Conservation (phyloP, 2,113 vertebrate species). For the Cnemophilus loriae region DNA sequence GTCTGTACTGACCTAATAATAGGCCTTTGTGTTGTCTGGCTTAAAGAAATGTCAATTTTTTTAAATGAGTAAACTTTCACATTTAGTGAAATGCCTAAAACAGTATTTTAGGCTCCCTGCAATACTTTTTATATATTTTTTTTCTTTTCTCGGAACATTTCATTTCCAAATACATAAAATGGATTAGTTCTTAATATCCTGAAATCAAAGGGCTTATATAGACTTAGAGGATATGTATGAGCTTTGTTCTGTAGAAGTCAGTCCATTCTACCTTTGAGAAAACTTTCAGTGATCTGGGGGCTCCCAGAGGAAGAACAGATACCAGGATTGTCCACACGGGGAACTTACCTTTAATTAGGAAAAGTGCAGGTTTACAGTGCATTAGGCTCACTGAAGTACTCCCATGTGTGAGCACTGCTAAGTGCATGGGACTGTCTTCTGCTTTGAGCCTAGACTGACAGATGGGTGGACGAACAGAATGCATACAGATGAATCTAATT, state of each 20-base stretch:
- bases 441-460: background rate
- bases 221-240: background rate
- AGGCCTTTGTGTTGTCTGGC: background rate
- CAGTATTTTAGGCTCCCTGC: background rate
- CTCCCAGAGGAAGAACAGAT: background rate
- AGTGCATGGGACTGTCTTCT: background rate
- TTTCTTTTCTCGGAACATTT: background rate
- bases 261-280: background rate
- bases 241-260: background rate
- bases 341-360: background rate
- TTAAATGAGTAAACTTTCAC: background rate
- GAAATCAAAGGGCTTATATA: background rate
- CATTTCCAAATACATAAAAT: background rate
- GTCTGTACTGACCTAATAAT: background rate
- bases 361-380: background rate
- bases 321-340: background rate
- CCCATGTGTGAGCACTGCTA: background rate
- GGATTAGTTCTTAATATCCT: background rate
- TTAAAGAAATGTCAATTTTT: background rate
- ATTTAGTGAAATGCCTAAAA: background rate
- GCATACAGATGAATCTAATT: background rate
- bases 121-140: background rate
- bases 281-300: background rate
- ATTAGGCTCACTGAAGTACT: background rate
- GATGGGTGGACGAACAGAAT: background rate